phyloP scores from a whole-genome alignment of 2,797 vertebrate species.

The Neosalanx taihuensis region DNA sequence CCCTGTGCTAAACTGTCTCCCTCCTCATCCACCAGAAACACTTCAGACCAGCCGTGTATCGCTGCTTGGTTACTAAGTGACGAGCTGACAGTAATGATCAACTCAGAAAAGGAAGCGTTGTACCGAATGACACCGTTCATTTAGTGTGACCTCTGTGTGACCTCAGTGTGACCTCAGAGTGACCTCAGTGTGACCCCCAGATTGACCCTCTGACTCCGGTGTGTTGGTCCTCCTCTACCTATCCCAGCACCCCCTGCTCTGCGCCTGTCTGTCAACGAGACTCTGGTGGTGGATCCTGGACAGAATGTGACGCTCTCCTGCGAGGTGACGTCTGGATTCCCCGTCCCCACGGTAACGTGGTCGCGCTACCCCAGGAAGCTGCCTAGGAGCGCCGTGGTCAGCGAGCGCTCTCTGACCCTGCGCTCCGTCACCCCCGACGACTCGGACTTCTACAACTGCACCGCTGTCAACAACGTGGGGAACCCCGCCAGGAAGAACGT shows the following conservation, averaged over 20 bases:
- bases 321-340: conserved; percentile 83
- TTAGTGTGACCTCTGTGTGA: too few species aligned
- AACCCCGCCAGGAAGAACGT: conserved; percentile 92
- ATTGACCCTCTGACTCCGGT: not conserved
- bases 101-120: too few species aligned
- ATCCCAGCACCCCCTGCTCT: conserved; percentile 84
- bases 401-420: conserved; percentile 80
- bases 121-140: too few species aligned
- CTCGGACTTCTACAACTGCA: conserved; percentile 93
- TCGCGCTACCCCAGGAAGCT: conserved; percentile 83
- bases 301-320: conserved; percentile 88
- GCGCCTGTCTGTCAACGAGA: conserved; percentile 91
- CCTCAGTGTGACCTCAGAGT: too few species aligned
- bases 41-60: too few species aligned
- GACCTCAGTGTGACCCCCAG: too few species aligned
- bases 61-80: too few species aligned
- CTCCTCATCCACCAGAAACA: too few species aligned
- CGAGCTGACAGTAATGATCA: too few species aligned
- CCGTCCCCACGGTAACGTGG: conserved; percentile 84
- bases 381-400: conserved; percentile 78
- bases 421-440: conserved; percentile 80
- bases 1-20: not conserved
- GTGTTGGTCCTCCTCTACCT: not conserved
- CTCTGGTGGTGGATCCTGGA: conserved; percentile 90
- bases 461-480: conserved; percentile 93